Percentiles rank a stretch among this genome's conserved stretches.
phyloP scores from a whole-genome alignment of 2,888 invertebrate genomes.

The Cheilosia scutellata region DNA sequence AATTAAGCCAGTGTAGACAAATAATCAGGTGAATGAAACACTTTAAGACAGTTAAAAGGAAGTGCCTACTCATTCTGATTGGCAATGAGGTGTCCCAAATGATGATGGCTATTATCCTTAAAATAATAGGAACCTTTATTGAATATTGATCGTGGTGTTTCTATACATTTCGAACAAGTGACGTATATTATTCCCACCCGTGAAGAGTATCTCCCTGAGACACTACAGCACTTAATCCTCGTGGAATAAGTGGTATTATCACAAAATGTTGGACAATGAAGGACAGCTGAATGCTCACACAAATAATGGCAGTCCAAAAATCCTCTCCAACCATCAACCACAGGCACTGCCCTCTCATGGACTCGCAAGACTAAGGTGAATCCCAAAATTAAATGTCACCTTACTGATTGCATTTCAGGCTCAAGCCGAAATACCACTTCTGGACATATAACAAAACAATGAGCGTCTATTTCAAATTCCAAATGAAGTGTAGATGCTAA shows the following conservation, averaged over 20 bases:
- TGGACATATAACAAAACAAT: slow-evolving; percentile 18
- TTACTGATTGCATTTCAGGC: slow-evolving; percentile 29
- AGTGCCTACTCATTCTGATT: background rate
- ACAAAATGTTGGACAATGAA: too few relatives aligned
- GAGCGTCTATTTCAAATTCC: slow-evolving; percentile 47
- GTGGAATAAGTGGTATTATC: too few relatives aligned
- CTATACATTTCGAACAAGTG: too few relatives aligned
- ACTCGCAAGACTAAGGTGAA: background rate
- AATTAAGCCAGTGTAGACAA: background rate
- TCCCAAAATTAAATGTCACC: slow-evolving; percentile 51
- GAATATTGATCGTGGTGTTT: too few relatives aligned
- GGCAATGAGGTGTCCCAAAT: background rate
- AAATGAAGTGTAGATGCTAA: slow-evolving; percentile 58
- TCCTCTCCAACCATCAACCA: too few relatives aligned
- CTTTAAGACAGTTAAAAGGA: background rate
- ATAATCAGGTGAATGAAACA: background rate
- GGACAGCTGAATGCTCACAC: too few relatives aligned
- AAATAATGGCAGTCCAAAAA: too few relatives aligned
- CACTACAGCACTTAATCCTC: too few relatives aligned
- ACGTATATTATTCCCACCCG: too few relatives aligned
- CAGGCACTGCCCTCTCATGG: too few relatives aligned
- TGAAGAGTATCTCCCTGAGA: too few relatives aligned
- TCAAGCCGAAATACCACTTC: slow-evolving; percentile 10
- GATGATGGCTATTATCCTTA: background rate
- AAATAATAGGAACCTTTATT: background rate